Percentiles rank a stretch among this genome's conserved stretches.
Evolutionary conservation across 2,888 invertebrate species (phyloP).

Genomic region (Azorinus chamasolen): DNA sequence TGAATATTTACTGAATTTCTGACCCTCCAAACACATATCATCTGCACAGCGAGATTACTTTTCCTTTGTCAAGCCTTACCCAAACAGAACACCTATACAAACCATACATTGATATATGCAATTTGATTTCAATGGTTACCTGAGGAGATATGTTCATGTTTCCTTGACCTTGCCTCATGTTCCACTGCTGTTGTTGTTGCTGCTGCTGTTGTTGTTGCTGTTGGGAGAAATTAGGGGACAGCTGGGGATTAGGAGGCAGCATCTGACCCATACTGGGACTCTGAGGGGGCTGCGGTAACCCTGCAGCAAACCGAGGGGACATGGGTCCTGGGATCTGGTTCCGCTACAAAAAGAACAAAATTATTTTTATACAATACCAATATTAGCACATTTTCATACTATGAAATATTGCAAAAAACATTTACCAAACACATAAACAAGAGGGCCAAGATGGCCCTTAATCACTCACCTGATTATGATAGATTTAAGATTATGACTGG

Average conservation of each 20-base stretch:
- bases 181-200: constrained; percentile 38
- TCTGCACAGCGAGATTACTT: no score
- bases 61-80: no score
- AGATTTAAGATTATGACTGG: no score
- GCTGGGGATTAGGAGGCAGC: constrained; percentile 73
- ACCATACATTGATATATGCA: no score
- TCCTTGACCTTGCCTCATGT: constrained; percentile 29
- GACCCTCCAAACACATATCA: no score
- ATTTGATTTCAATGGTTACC: constrained; percentile 9
- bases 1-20: no score
- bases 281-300: constrained; percentile 55
- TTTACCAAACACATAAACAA: no score
- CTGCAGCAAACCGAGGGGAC: constrained; percentile 73
- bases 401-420: no score
- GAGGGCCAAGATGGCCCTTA: no score
- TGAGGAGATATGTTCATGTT: constrained; percentile 45
- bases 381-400: no score
- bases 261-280: constrained; percentile 62
- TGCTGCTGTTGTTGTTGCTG: constrained; percentile 40
- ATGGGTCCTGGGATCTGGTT: constrained; percentile 83
- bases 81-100: no score
- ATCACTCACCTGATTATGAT: no score
- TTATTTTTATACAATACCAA: not conserved
- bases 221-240: constrained; percentile 78
- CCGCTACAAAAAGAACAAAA: constrained; percentile 63